Conservation (phyloP, 1,140 invertebrate species). For the Drosophila truncata region DNA sequence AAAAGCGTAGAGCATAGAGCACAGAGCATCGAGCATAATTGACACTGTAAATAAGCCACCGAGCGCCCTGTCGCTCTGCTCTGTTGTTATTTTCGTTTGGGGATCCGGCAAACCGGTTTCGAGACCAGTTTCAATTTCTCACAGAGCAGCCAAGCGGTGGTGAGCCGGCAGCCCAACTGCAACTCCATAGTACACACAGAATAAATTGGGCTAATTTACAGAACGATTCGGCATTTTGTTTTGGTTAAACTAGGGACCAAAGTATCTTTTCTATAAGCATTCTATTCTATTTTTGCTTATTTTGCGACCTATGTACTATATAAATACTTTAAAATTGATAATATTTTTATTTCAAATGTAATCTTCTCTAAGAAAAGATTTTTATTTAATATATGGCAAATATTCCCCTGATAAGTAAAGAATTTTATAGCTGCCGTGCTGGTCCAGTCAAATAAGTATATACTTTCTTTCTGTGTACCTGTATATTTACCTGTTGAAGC, state of each 20-base stretch:
- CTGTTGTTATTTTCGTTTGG: constrained; percentile 68
- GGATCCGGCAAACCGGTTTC: constrained; percentile 56
- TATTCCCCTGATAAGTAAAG: not conserved
- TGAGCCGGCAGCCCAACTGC: constrained; percentile 38
- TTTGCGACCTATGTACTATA: not conserved
- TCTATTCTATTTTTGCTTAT: not conserved
- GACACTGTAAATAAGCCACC: constrained; percentile 33
- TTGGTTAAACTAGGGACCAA: not conserved
- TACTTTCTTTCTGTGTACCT: not conserved
- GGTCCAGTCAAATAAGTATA: not conserved
- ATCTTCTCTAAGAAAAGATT: not conserved
- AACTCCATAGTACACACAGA: constrained; percentile 33
- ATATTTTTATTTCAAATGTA: no score
- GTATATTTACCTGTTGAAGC: not conserved
- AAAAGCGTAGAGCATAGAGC: constrained; percentile 52
- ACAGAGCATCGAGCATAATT: constrained; percentile 38
- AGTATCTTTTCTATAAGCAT: no score
- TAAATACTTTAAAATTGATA: no score
- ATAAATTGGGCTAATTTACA: not conserved
- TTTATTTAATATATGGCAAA: not conserved
- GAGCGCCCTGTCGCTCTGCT: constrained; percentile 47
- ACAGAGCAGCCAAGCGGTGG: constrained; percentile 56
- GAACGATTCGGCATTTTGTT: not conserved
- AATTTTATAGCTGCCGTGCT: not conserved
- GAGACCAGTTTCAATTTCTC: constrained; percentile 75